Evolutionary conservation across 2,797 vertebrate species (phyloP).

Genomic region (Graptemys geographica): DNA sequence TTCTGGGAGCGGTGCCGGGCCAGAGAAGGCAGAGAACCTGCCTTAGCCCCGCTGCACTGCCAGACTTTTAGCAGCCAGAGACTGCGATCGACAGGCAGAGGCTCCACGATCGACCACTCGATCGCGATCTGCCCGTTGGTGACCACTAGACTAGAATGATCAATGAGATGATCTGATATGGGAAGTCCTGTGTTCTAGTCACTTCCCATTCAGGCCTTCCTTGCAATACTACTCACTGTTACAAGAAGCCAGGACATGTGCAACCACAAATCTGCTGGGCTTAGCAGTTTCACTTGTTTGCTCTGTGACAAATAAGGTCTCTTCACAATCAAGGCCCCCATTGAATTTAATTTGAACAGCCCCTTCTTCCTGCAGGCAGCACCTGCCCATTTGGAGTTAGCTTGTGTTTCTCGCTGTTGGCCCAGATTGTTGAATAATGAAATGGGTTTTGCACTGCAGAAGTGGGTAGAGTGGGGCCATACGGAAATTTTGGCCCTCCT

Average conservation of each 20-base stretch:
- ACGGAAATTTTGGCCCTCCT: background rate
- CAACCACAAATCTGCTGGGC: background rate
- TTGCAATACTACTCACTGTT: background rate
- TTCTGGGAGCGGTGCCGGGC: no score
- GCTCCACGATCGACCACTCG: no score
- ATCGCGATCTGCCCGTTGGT: no score
- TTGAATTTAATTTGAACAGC: background rate
- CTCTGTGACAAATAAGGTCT: background rate
- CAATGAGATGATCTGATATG: background rate
- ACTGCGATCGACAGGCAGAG: no score
- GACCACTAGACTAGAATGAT: background rate
- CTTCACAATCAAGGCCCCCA: background rate
- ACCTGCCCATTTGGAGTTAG: accelerated
- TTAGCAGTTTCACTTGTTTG: background rate
- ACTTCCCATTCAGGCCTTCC: background rate
- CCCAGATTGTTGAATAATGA: background rate
- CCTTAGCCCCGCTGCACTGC: no score
- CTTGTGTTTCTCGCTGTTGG: background rate
- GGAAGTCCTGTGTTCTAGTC: conserved; percentile 1
- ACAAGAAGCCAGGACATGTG: conserved; percentile 4
- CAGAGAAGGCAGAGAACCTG: no score
- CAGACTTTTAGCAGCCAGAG: no score
- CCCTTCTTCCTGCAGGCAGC: background rate
- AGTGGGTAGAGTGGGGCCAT: background rate
- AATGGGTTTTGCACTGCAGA: background rate